Evolutionary conservation across 2,888 invertebrate genomes (phyloP), one percentile per base, ranked within the genome.

Genomic region (Eristalis intricaria): DNA sequence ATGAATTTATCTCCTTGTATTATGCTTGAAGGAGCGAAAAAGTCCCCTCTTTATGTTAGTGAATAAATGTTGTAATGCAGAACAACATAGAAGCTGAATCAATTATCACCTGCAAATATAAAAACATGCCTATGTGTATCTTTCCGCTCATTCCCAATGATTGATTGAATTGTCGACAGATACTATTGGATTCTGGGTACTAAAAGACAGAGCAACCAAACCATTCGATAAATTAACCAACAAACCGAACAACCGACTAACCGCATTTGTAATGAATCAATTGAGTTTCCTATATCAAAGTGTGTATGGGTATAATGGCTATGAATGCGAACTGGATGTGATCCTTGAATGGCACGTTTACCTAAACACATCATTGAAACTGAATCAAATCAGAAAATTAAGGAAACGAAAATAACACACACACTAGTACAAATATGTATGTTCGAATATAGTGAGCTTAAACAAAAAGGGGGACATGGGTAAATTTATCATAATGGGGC

Each of bases 231-330:
- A 83, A 87, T 84, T 79, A 83, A 79, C 83, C 79, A 87, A 84
- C 79, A 84, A 84, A 76, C 87, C 79, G 40, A 70, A 75, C 64
- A 78, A 78, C 78, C 66, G 56, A 65, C 78, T 78, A 87, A 87
- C 83, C 79, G 70, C 82, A 86, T 83, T 83, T 79, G 83, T 79
- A 76, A 84, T 87, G 79, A 71, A 83, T 74, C 79, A 87, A 87
- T 87, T 76, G 75, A 79, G 75, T 87, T 87, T 79, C 79, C 79
- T 87, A 75, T 65, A 77, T 40, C 68, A 32, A 68, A 73, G 56
- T 63, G 61, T 73, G 76, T 71, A 43, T 23, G 40, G 56, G n/a
- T 63, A 22, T 29, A 38, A 23, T 63, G 66, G 10, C 7, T 29
- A 32, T 58, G 50, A 26, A n/a, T 81, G 60, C 23, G 58, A n/a